Evolutionary conservation across 2,888 invertebrate species (phyloP), one percentile per base, ranked within the genome.

Genomic region (Carpatolechia fugitivella): DNA sequence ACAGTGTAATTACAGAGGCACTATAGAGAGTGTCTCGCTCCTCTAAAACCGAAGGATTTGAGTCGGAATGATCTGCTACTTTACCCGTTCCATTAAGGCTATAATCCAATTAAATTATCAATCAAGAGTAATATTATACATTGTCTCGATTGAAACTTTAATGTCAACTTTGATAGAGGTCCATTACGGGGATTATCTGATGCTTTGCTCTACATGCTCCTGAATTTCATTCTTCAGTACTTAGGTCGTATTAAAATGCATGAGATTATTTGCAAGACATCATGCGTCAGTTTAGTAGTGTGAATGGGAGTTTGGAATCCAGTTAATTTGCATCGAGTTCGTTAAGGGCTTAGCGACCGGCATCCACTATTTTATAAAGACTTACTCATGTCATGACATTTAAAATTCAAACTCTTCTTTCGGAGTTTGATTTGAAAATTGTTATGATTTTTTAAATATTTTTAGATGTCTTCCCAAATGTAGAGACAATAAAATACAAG

Each of bases 21-120:
- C 70, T 70, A 74, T 73, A 71, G 74, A 74, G 76, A 76, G 76
- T 70, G 71, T 72, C 65, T 66, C 57, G 57, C 44, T 40, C 60
- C 69, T 65, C 76, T 66, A 72, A 72, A 78, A 75, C 70, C 69
- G 68, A 65, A 11, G 18, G 10, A 68, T 66, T 66, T 62, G 66
- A 64, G 64, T 66, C 68, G 59, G 68, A 68, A 67, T 67, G 59
- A 57, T 60, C 56, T 58, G 60, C 63, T 63, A 64, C 65, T 60
- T 64, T 63, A 69, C 69, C 68, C 66, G 69, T 64, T 77, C 80
- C 81, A 81, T 82, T 84, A 82, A 81, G 71, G 61, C 64, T 62
- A 69, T 82, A 76, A 78, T 78, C 72, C 76, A 82, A 82, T 86
- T 78, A 79, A 70, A 71, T 70, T 69, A 76, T 74, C 74, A 72